These are phyloP conservation scores for Gymnogyps californianus DNA, from an alignment of 2,113 vertebrate genomes.

Conservation along the genomic window DNA sequence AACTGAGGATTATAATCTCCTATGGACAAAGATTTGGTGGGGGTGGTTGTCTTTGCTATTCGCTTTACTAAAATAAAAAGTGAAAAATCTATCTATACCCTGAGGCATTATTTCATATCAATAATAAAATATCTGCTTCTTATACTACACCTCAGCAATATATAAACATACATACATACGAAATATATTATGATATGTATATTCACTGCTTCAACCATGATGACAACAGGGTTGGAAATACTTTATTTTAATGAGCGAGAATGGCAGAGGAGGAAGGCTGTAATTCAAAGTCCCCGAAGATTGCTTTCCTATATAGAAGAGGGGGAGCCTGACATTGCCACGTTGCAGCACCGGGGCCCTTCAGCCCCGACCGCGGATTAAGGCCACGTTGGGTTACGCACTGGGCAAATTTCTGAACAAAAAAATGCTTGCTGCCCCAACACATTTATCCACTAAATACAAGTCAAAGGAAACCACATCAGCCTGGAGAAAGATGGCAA, in stretches of 20 bases:
- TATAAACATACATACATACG: background rate
- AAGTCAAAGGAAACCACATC: background rate
- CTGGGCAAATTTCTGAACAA: background rate
- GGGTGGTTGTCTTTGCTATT: background rate
- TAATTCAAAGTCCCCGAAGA: background rate
- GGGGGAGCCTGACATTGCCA: background rate
- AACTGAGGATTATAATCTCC: background rate
- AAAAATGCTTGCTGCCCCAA: fast-evolving
- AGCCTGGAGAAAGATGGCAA: background rate
- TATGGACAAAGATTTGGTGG: background rate
- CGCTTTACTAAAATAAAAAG: background rate
- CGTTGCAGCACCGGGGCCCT: background rate
- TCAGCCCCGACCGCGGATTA: fast-evolving
- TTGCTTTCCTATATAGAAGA: fast-evolving
- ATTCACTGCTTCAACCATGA: background rate
- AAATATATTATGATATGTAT: background rate
- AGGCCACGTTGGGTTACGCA: fast-evolving
- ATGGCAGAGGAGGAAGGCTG: background rate
- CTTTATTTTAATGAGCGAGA: background rate
- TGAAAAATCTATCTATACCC: background rate
- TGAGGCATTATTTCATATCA: background rate
- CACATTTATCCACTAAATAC: background rate
- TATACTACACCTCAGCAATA: background rate
- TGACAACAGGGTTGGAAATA: background rate
- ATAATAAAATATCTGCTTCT: background rate